Percentiles rank a stretch among this genome's conserved stretches.
Evolutionary conservation across 2,797 vertebrate genomes (phyloP).

Genomic region (Aulostomus chinensis): DNA sequence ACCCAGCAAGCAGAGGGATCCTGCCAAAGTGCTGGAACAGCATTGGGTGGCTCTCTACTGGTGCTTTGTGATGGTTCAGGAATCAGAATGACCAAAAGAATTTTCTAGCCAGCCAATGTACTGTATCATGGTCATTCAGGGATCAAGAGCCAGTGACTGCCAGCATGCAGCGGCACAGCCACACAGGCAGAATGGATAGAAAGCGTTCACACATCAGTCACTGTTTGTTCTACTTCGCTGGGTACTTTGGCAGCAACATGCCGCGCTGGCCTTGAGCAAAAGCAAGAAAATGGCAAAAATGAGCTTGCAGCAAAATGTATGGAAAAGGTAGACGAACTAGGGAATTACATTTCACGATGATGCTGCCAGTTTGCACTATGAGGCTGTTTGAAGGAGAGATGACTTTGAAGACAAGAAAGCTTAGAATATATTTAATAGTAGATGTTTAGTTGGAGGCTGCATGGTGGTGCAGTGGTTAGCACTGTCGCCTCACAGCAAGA

Average conservation of each 20-base stretch:
- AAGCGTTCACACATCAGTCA: slow-evolving; percentile 6
- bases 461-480: too few relatives aligned
- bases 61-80: slow-evolving; percentile 34
- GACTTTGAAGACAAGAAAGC: too few relatives aligned
- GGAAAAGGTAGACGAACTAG: slow-evolving; percentile 6
- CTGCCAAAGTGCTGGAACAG: slow-evolving; percentile 30
- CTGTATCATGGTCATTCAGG: slow-evolving; percentile 41
- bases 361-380: too few relatives aligned
- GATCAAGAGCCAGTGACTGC: slow-evolving; percentile 32
- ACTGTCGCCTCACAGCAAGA: too few relatives aligned
- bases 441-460: too few relatives aligned
- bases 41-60: slow-evolving; percentile 38
- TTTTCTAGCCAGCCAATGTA: slow-evolving; percentile 34
- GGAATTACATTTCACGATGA: too few relatives aligned
- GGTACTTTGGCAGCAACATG: slow-evolving; percentile 21
- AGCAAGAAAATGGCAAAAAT: slow-evolving; percentile 24
- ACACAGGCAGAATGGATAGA: slow-evolving; percentile 7
- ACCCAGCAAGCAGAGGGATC: slow-evolving; percentile 31
- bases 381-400: too few relatives aligned
- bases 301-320: slow-evolving; percentile 23
- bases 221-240: slow-evolving; percentile 20
- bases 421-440: too few relatives aligned
- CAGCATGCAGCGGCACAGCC: slow-evolving; percentile 9
- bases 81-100: slow-evolving; percentile 39
- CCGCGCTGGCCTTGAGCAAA: slow-evolving; percentile 26